Evolutionary conservation across 2,797 vertebrate genomes (phyloP), one percentile per base, ranked within the genome.

Genomic region (Hoplostethus atlanticus): DNA sequence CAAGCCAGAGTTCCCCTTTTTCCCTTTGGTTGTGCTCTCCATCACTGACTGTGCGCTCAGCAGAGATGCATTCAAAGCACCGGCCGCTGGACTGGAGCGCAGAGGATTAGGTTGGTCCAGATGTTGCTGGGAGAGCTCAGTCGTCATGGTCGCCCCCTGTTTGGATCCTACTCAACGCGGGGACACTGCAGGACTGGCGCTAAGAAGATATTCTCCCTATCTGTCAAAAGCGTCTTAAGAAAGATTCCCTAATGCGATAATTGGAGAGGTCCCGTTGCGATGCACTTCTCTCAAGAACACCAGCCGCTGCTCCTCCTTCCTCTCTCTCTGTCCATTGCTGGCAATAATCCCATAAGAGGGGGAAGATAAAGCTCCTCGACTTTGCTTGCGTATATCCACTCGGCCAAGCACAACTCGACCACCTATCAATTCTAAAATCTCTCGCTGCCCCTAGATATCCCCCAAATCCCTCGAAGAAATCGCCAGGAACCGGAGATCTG

Each of bases 1-100:
- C 85, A 97, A 89, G 48, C 97, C 96, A 1, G 97, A 96, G 87
- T 91, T 96, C 56, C 95, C 93, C 88, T 96, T 98, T 87, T 96
- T 98, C 79, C 87, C 90, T 86, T 95, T 96, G 42, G 90, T 77
- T 57, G 87, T 75, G 93, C 87, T 92, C 90, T 93, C 94, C 87
- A 91, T 85, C 84, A 89, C 87, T 12, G 95, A 85, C 89, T 94
- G 96, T 30, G 96, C 91, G 92, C 93, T 95, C 92, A 95, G 95
- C 71, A 88, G 68, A 70, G 89, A 86, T 70, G 92, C 80, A 75
- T 95, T 94, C 79, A 96, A 86, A 75, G 90, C 92, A 80, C 92
- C 91, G 63, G 92, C 89, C 62, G 88, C 89, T 64, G 96, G 92
- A 77, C 94, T 94, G 69, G 94, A 91, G 82, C 92, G 90, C 83